Evolutionary conservation across 2,888 invertebrate species (phyloP).

Genomic region (Platycheirus rosarum): DNA sequence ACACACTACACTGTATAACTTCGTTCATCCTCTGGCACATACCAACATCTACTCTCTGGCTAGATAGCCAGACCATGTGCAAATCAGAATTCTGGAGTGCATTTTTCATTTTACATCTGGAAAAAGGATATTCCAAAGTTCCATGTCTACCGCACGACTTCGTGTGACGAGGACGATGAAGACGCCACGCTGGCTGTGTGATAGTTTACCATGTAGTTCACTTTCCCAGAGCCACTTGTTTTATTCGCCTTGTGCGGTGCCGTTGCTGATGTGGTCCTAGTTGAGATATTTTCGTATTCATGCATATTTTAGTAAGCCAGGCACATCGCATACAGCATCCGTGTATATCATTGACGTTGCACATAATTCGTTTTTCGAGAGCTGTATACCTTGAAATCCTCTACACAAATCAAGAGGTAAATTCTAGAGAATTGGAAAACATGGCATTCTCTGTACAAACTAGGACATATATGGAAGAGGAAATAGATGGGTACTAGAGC

Average conservation of each 20-base stretch:
- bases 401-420: conserved; percentile 24
- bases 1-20: conserved; percentile 26
- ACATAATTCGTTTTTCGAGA: conserved; percentile 16
- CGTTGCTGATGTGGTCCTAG: neutral
- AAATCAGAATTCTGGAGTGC: conserved; percentile 54
- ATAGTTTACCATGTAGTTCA: neutral
- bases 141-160: conserved; percentile 17
- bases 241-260: conserved; percentile 9
- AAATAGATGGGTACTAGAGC: neutral
- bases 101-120: conserved; percentile 58
- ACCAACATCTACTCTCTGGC: neutral
- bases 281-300: conserved; percentile 5
- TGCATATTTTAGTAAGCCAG: conserved; percentile 34
- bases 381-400: conserved; percentile 7
- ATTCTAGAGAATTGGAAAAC: neutral
- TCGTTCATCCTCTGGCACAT: conserved; percentile 27
- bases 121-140: conserved; percentile 29
- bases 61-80: conserved; percentile 53
- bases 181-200: neutral
- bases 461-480: neutral
- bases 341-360: conserved; percentile 7
- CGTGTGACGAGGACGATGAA: conserved; percentile 22
- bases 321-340: conserved; percentile 36
- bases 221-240: neutral
- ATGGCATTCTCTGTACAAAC: conserved; percentile 7